Conservation (phyloP, 2,797 vertebrate genomes). For the Lagocephalus sceleratus region DNA sequence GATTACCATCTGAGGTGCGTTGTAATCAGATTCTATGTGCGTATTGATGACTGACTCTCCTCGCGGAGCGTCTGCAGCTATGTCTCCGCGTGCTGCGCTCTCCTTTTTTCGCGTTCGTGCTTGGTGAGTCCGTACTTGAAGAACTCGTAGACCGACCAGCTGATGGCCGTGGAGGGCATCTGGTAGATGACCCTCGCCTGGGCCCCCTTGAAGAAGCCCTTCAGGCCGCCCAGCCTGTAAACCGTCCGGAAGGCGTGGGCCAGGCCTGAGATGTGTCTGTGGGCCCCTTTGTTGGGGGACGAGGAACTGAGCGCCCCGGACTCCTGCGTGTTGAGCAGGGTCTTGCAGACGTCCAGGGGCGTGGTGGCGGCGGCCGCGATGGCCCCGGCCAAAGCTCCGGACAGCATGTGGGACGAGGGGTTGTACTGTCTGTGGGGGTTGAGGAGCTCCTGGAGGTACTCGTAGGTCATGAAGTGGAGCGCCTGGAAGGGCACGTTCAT, state of each 20-base stretch:
- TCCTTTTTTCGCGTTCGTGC: slow-evolving; percentile 83
- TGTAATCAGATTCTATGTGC: slow-evolving; percentile 65
- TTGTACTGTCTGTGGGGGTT: slow-evolving; percentile 98
- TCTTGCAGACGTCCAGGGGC: slow-evolving; percentile 97
- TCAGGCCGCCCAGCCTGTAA: slow-evolving; percentile 92
- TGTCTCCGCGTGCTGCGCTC: slow-evolving; percentile 52
- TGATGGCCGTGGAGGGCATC: slow-evolving; percentile 97
- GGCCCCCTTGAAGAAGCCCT: slow-evolving; percentile 93
- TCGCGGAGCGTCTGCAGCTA: slow-evolving; percentile 54
- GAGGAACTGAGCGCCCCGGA: slow-evolving; percentile 75
- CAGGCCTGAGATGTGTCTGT: slow-evolving; percentile 94
- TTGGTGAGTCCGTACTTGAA: slow-evolving; percentile 96
- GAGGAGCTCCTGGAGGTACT: slow-evolving; percentile 94
- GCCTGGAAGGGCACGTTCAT: slow-evolving; percentile 99
- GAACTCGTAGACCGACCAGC: slow-evolving; percentile 99
- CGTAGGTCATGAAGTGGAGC: slow-evolving; percentile 98
- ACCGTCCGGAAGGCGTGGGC: slow-evolving; percentile 97
- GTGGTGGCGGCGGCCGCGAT: slow-evolving; percentile 93
- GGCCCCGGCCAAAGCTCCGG: slow-evolving; percentile 91
- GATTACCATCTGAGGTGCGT: slow-evolving; percentile 32
- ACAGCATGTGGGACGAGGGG: slow-evolving; percentile 90
- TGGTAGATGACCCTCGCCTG: slow-evolving; percentile 97
- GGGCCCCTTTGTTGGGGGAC: slow-evolving; percentile 78
- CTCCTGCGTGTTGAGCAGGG: slow-evolving; percentile 97
- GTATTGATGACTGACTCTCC: slow-evolving; percentile 49